Conservation (phyloP, 1,140 invertebrate genomes). For the Dreissena polymorpha region DNA sequence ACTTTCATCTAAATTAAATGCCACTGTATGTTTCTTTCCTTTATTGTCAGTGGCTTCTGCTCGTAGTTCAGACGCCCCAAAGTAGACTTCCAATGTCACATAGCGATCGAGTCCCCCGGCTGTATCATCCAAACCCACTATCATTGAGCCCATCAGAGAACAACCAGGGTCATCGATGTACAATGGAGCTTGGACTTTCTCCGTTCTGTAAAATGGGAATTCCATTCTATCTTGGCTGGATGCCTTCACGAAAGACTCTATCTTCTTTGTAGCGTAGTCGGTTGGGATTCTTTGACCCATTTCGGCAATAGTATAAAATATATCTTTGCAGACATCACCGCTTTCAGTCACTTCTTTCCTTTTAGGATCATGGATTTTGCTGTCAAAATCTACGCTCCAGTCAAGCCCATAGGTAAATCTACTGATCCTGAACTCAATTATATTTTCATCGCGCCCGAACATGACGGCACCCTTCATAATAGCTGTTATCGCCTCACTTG, state of each 20-base stretch:
- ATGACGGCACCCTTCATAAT: slow-evolving; percentile 46
- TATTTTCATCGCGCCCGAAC: slow-evolving; percentile 29
- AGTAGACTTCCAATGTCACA: slow-evolving; percentile 33
- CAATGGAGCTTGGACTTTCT: background rate
- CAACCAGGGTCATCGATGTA: slow-evolving; percentile 36
- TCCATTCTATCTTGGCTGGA: slow-evolving; percentile 25
- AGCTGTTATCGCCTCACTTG: slow-evolving; percentile 21
- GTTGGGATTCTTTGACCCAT: slow-evolving; percentile 1
- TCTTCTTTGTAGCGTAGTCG: slow-evolving; percentile 7
- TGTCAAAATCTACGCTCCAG: slow-evolving; percentile 48
- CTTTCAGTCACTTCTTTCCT: slow-evolving; percentile 28
- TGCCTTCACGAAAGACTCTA: slow-evolving; percentile 27
- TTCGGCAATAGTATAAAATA: slow-evolving; percentile 25
- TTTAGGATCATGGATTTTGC: background rate
- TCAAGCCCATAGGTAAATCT: slow-evolving; percentile 35
- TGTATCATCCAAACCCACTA: background rate
- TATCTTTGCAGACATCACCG: slow-evolving; percentile 29
- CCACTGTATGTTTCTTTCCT: slow-evolving; percentile 12
- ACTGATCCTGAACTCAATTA: slow-evolving; percentile 20
- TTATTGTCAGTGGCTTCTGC: slow-evolving; percentile 31
- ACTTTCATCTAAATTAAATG: slow-evolving; percentile 18
- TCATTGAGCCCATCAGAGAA: slow-evolving; percentile 21
- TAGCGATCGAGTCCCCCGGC: background rate
- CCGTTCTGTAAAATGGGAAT: slow-evolving; percentile 42
- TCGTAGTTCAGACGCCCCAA: slow-evolving; percentile 27